Percentiles rank a stretch among this genome's conserved stretches.
These are phyloP conservation scores for Hemichromis elongatus DNA, from an alignment of 2,113 vertebrate species.

Conservation along the genomic window DNA sequence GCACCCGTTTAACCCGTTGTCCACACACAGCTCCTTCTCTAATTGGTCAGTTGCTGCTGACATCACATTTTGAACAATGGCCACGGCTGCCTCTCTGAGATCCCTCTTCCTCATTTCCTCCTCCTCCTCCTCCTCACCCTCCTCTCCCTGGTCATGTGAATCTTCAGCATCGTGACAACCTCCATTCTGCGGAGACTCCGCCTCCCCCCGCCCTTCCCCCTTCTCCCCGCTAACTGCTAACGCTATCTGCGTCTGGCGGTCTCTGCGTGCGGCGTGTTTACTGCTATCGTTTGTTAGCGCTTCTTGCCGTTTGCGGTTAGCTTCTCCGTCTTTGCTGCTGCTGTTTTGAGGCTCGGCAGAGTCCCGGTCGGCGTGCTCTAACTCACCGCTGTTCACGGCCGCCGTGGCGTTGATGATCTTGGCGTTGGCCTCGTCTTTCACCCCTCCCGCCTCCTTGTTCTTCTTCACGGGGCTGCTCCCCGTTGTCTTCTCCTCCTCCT, in stretches of 20 bases:
- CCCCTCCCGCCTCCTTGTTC: constrained; percentile 58
- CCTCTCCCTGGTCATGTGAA: constrained; percentile 38
- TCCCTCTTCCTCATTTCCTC: constrained; percentile 66
- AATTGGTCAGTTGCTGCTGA: constrained; percentile 69
- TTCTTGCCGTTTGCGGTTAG: constrained; percentile 28
- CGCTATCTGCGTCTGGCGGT: neutral
- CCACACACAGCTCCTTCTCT: constrained; percentile 61
- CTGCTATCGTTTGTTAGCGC: constrained; percentile 7
- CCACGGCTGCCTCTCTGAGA: constrained; percentile 64
- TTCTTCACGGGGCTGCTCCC: constrained; percentile 62
- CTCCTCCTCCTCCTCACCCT: constrained; percentile 27
- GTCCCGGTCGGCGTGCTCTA: constrained; percentile 47
- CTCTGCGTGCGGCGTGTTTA: neutral
- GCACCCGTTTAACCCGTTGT: constrained; percentile 52
- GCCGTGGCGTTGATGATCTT: constrained; percentile 69
- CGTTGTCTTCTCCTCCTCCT: constrained; percentile 53
- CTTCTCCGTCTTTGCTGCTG: constrained; percentile 34
- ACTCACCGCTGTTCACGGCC: constrained; percentile 77
- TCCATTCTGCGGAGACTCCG: constrained; percentile 39
- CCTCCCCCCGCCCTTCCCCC: neutral
- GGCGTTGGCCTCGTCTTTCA: constrained; percentile 67
- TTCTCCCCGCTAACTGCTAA: constrained; percentile 25
- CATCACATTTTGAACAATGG: constrained; percentile 71
- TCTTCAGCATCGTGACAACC: constrained; percentile 3
- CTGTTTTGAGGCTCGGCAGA: constrained; percentile 26